phyloP scores from a whole-genome alignment of 2,113 vertebrate genomes.

The Gila orcuttii region DNA sequence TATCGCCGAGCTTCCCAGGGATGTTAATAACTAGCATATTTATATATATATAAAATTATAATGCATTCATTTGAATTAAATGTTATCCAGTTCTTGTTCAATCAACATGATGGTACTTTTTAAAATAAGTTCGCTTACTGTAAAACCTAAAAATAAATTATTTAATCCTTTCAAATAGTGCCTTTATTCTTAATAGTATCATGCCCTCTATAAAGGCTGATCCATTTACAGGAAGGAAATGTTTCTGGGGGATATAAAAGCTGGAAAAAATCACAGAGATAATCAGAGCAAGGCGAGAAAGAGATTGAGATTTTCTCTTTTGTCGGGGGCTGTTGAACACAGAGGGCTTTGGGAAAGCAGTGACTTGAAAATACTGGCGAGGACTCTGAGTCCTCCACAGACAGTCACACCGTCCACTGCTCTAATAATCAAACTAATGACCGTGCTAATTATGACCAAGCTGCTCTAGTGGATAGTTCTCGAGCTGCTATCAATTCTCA shows the following conservation, averaged over 20 bases:
- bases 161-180: conserved; percentile 3
- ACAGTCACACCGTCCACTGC: conserved; percentile 40
- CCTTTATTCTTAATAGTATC: conserved; percentile 32
- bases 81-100: not conserved
- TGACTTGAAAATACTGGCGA: conserved; percentile 57
- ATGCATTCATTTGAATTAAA: not conserved
- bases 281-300: no score
- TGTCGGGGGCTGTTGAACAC: conserved; percentile 70
- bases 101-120: not conserved
- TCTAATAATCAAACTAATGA: conserved; percentile 60
- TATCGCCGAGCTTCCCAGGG: no score
- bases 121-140: not conserved
- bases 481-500: conserved; percentile 47
- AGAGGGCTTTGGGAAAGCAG: conserved; percentile 66
- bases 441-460: conserved; percentile 46
- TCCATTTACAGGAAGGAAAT: conserved; percentile 17
- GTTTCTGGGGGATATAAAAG: conserved; percentile 22
- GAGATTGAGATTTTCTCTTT: no score
- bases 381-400: conserved; percentile 41
- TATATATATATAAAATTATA: not conserved
- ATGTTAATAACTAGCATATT: not conserved
- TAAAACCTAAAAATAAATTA: not conserved
- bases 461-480: conserved; percentile 41
- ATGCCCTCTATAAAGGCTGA: conserved; percentile 16
- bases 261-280: conserved; percentile 16